Conservation (phyloP, 2,888 invertebrate species). For the Euphydryas editha region DNA sequence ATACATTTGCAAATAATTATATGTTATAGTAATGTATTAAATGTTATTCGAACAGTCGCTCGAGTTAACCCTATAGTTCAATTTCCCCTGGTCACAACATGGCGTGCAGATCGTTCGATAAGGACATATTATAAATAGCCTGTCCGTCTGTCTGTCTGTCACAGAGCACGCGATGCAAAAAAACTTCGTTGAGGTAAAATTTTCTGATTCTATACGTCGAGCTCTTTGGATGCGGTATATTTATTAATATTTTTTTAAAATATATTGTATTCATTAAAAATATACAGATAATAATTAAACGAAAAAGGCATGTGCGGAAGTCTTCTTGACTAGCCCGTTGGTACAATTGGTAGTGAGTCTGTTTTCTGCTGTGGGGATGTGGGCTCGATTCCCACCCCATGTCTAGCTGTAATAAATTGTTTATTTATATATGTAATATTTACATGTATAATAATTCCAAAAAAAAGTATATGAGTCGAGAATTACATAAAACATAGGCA, state of each 20-base stretch:
- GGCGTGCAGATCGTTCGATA: slow-evolving; percentile 70
- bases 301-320: no score
- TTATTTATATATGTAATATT: no score
- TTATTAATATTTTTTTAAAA: not conserved
- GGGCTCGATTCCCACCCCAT: no score
- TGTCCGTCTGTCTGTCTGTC: slow-evolving; percentile 81
- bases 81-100: slow-evolving; percentile 49
- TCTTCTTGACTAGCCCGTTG: no score
- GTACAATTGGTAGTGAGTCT: no score
- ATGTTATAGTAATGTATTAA: slow-evolving; percentile 9
- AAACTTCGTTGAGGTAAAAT: slow-evolving; percentile 53
- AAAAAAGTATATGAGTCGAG: no score
- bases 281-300: no score
- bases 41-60: not conserved
- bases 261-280: not conserved
- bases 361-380: no score
- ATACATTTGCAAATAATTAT: no score
- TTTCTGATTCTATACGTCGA: slow-evolving; percentile 16
- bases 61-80: slow-evolving; percentile 41
- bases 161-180: slow-evolving; percentile 78
- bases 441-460: no score
- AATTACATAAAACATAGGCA: no score
- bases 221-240: slow-evolving; percentile 26
- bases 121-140: slow-evolving; percentile 82
- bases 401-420: no score